Evolutionary conservation across 35 echinoderm and acorn worm species (phyloP).

Genomic region (Eucidaris tribuloides): DNA sequence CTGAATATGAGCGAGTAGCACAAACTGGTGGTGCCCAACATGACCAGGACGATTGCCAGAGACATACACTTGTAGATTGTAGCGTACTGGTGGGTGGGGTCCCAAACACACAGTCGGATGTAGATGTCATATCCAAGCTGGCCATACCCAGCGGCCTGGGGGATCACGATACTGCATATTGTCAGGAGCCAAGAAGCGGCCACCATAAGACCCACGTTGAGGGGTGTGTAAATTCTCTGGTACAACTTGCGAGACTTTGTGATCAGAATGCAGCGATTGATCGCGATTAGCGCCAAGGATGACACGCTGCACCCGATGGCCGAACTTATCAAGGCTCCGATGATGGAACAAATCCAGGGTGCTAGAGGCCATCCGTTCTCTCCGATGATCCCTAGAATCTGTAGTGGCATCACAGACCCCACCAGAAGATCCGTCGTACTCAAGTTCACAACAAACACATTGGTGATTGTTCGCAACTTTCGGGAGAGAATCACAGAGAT

Average conservation of each 20-base stretch:
- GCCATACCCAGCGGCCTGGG: not conserved
- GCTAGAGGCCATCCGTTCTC: conserved; percentile 31
- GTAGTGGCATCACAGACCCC: not conserved
- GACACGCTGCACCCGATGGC: conserved; percentile 77
- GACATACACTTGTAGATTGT: not conserved
- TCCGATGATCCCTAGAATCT: too few species aligned
- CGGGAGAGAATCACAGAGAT: not conserved
- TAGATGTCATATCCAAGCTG: not conserved
- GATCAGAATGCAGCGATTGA: conserved; percentile 69
- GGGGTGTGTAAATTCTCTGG: not conserved
- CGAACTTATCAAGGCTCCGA: conserved; percentile 38
- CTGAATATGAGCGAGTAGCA: not conserved
- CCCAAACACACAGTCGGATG: not conserved
- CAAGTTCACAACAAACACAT: conserved; percentile 15
- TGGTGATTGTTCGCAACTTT: conserved; percentile 8
- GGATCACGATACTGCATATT: not conserved
- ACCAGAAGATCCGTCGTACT: not conserved
- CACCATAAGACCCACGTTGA: not conserved
- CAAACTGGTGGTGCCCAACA: not conserved
- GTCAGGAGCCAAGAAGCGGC: not conserved
- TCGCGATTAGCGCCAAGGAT: conserved; percentile 64
- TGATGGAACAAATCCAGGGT: conserved; percentile 38
- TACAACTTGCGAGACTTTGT: conserved; percentile 3
- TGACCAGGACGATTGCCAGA: not conserved
- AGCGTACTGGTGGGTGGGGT: not conserved